phyloP scores from a whole-genome alignment of 2,888 invertebrate species.

The Boloria euphrosyne region DNA sequence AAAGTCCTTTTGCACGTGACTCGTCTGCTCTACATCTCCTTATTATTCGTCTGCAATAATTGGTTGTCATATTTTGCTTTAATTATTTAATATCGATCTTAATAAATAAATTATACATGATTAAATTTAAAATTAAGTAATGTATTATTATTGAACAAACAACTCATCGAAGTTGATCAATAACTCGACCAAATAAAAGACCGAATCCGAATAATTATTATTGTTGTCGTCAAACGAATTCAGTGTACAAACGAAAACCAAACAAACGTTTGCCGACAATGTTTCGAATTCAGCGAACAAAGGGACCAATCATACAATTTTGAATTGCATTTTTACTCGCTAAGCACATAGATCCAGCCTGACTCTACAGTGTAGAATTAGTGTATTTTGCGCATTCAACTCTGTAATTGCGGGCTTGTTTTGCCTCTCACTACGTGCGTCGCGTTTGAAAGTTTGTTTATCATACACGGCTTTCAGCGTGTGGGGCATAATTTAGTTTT shows the following conservation, averaged over 20 bases:
- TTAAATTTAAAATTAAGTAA: background rate
- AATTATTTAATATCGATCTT: slow-evolving; percentile 28
- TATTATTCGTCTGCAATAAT: slow-evolving; percentile 37
- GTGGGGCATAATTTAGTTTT: slow-evolving; percentile 11
- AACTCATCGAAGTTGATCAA: slow-evolving; percentile 6
- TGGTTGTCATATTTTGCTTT: slow-evolving; percentile 33
- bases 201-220: slow-evolving; percentile 35
- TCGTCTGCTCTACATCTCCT: slow-evolving; percentile 53
- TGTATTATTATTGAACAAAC: background rate
- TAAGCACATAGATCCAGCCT: slow-evolving; percentile 41
- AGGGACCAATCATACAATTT: slow-evolving; percentile 47
- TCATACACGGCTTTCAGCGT: slow-evolving; percentile 21
- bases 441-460: slow-evolving; percentile 34
- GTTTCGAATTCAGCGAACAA: slow-evolving; percentile 42
- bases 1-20: slow-evolving; percentile 60
- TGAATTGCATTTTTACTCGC: slow-evolving; percentile 44
- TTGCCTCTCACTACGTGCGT: slow-evolving; percentile 35
- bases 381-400: slow-evolving; percentile 43
- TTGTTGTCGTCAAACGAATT: slow-evolving; percentile 37
- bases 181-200: slow-evolving; percentile 27
- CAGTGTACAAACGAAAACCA: slow-evolving; percentile 32
- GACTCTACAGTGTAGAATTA: slow-evolving; percentile 44
- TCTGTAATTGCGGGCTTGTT: slow-evolving; percentile 44
- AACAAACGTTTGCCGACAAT: slow-evolving; percentile 37
- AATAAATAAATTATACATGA: slow-evolving; percentile 5